phyloP scores from a whole-genome alignment of 2,113 vertebrate genomes.

The Tinamus guttatus region DNA sequence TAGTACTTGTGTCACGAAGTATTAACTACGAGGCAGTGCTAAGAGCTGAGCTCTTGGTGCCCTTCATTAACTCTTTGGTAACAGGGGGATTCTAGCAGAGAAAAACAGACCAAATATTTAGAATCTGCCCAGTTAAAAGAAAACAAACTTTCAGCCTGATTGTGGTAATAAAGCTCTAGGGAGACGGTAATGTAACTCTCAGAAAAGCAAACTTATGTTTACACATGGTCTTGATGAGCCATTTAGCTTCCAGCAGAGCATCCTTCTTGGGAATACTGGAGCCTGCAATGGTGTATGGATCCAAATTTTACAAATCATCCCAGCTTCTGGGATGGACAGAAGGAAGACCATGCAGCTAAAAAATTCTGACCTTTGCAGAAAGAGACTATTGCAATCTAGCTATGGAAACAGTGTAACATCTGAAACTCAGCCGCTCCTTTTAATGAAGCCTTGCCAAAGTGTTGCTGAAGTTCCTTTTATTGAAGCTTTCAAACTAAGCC shows the following conservation, averaged over 20 bases:
- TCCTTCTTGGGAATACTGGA: background rate
- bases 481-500: background rate
- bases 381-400: background rate
- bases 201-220: background rate
- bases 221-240: background rate
- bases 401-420: background rate
- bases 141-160: background rate
- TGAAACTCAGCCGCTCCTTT: background rate
- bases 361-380: constrained; percentile 21
- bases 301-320: background rate
- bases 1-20: background rate
- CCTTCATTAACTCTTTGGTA: constrained; percentile 17
- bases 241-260: background rate
- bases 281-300: background rate
- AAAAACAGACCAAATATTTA: constrained; percentile 37
- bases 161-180: background rate
- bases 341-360: background rate
- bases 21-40: background rate
- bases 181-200: background rate
- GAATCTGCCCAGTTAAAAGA: constrained; percentile 11
- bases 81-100: constrained; percentile 23
- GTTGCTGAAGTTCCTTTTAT: background rate
- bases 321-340: background rate
- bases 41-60: background rate
- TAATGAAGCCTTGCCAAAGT: background rate